Percentiles rank a stretch among this genome's conserved stretches.
phyloP scores from a whole-genome alignment of 2,888 invertebrate genomes.

The Dugesia japonica region DNA sequence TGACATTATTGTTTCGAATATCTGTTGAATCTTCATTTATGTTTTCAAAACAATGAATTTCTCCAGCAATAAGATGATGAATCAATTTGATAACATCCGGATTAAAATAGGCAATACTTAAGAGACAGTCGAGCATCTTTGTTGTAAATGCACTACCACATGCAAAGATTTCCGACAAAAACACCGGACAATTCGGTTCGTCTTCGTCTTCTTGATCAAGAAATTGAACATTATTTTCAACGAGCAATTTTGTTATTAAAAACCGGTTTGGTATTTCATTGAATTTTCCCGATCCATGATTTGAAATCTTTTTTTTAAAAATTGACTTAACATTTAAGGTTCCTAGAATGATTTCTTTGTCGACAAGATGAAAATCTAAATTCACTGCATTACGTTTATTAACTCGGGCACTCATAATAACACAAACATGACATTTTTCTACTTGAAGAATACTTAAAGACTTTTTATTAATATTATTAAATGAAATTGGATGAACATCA shows the following conservation, averaged over 20 bases:
- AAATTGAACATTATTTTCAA: not conserved
- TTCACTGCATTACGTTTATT: conserved; percentile 60
- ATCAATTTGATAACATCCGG: not conserved
- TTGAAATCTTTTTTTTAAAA: not conserved
- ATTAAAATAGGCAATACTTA: not conserved
- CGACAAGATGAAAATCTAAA: conserved; percentile 79
- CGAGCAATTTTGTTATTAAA: not conserved
- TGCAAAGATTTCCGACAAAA: not conserved
- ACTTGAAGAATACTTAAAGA: conserved; percentile 93
- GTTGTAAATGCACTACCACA: conserved; percentile 6
- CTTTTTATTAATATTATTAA: conserved; percentile 86
- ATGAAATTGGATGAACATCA: conserved; percentile 73
- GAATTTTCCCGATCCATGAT: not conserved
- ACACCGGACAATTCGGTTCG: not conserved
- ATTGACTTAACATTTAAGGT: conserved; percentile 66
- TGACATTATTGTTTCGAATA: not conserved
- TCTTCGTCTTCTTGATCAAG: not conserved
- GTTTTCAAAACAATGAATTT: not conserved
- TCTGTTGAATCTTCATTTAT: not conserved
- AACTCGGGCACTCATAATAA: conserved; percentile 79
- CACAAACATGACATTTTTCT: conserved; percentile 97
- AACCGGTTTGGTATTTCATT: not conserved
- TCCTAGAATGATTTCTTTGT: conserved; percentile 94
- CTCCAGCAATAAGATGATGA: not conserved
- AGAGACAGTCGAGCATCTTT: not conserved